phyloP scores from a whole-genome alignment of 2,888 invertebrate species.

The Scrobipalpa atriplicella region DNA sequence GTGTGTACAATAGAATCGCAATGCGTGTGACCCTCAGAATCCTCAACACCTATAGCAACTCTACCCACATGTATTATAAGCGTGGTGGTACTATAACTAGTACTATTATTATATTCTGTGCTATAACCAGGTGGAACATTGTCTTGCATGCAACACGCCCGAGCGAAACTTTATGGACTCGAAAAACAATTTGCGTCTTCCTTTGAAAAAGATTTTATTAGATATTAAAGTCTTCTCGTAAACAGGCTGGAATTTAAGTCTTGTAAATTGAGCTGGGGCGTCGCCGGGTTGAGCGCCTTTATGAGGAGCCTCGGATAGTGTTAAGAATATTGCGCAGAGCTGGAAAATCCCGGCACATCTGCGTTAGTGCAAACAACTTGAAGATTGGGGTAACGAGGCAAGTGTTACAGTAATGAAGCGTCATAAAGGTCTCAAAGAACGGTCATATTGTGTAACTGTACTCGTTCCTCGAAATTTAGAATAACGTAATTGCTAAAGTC shows the following conservation, averaged over 20 bases:
- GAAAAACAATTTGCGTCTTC: constrained; percentile 18
- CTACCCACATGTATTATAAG: no score
- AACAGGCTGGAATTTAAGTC: constrained; percentile 18
- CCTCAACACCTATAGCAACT: no score
- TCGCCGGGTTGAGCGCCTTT: not conserved
- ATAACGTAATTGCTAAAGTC: no score
- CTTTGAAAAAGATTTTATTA: constrained; percentile 22
- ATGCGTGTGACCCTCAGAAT: no score
- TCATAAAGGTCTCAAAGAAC: not conserved
- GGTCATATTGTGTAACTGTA: no score
- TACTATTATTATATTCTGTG: no score
- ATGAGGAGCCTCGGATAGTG: constrained; percentile 15
- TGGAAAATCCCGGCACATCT: not conserved
- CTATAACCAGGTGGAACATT: not conserved
- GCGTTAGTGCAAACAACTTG: not conserved
- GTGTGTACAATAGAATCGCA: no score
- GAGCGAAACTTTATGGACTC: constrained; percentile 20
- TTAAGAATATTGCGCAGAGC: not conserved
- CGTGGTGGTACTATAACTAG: no score
- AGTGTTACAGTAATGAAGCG: not conserved
- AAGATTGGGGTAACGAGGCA: not conserved
- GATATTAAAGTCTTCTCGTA: constrained; percentile 18
- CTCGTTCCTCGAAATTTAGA: no score
- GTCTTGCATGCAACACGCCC: not conserved
- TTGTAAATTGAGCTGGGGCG: constrained; percentile 7